Base-by-base conservation (phyloP, 2,888 invertebrate genomes). In the Andrena praecox region DNA sequence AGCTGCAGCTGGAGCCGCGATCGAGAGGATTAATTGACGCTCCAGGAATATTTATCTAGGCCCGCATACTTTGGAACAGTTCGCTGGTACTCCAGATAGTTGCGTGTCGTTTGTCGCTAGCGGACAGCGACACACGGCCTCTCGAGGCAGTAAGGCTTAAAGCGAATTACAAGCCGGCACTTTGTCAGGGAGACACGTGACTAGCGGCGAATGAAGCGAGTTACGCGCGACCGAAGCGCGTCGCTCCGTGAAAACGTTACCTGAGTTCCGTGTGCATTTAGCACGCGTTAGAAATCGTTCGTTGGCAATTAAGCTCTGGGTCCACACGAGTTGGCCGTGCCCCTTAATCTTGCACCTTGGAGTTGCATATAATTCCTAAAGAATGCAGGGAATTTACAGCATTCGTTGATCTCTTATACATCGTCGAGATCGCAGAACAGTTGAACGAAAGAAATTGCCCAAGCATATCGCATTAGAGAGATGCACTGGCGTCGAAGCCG, bases 151-250 rank as follows among this genome's bases (percentile, higher is more conserved):
- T 76, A n/a, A 54, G 33, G 62, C 74, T 66, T 50, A 42, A 75
- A 63, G 75, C 77, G 87, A 67, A 76, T 80, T 76, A 72, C 69
- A 71, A 72, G 73, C 63, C 75, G 70, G 73, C 63, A 70, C 69
- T 68, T 76, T 72, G 78, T 71, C 73, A 70, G 31, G 50, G 62
- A 42, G 82, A 91, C 91, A 89, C 92, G 92, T 92, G 92, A 92
- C 92, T 89, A 87, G 84, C 87, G 82, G 86, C 89, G 87, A 91
- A 91, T 91, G 91, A 90, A 89, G 88, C 91, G 87, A 90, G 91
- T 92, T 92, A 92, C 91, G 90, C 91, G 90, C 86, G 75, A 86
- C 85, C 87, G 72, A 86, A 88, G 84, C 85, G 85, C 87, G 86
- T 80, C 84, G 80, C 85, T 89, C 88, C 92, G 90, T 90, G 91